Evolutionary conservation across 1,140 invertebrate genomes (phyloP).

Genomic region (Hesperophylax magnus): DNA sequence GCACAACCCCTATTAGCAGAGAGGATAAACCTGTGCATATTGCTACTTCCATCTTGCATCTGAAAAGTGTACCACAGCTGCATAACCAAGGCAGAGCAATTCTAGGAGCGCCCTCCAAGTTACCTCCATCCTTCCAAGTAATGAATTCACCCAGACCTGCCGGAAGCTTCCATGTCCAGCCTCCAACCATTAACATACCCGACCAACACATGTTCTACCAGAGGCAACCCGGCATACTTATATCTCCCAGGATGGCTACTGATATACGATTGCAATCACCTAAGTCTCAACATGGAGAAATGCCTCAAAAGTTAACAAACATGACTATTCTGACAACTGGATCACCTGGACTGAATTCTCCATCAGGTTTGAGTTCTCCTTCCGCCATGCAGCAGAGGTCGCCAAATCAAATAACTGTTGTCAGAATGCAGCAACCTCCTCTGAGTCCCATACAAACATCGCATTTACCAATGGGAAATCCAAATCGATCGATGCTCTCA

Average conservation of each 20-base stretch:
- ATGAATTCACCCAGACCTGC: slow-evolving; percentile 66
- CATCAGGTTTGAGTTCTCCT: slow-evolving; percentile 61
- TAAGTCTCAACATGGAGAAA: slow-evolving; percentile 63
- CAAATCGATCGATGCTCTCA: slow-evolving; percentile 65
- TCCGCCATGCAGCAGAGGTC: slow-evolving; percentile 64
- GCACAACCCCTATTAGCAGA: slow-evolving; percentile 59
- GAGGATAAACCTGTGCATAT: slow-evolving; percentile 67
- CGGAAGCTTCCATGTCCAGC: slow-evolving; percentile 67
- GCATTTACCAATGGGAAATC: slow-evolving; percentile 63
- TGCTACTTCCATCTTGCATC: slow-evolving; percentile 67
- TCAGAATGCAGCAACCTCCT: slow-evolving; percentile 69
- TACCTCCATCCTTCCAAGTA: slow-evolving; percentile 65
- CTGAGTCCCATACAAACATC: slow-evolving; percentile 67
- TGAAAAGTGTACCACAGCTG: slow-evolving; percentile 62
- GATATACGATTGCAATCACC: slow-evolving; percentile 66
- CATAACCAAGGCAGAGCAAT: slow-evolving; percentile 62
- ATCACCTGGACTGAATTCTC: slow-evolving; percentile 62
- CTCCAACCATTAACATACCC: slow-evolving; percentile 74
- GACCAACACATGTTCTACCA: slow-evolving; percentile 72
- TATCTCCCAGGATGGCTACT: slow-evolving; percentile 66
- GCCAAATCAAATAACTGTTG: slow-evolving; percentile 67
- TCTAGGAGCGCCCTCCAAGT: slow-evolving; percentile 60
- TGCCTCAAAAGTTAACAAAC: slow-evolving; percentile 63
- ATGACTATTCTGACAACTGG: slow-evolving; percentile 65
- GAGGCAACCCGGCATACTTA: slow-evolving; percentile 68